Conservation (phyloP, 2,797 vertebrate species). For the Takifugu ocellatus region DNA sequence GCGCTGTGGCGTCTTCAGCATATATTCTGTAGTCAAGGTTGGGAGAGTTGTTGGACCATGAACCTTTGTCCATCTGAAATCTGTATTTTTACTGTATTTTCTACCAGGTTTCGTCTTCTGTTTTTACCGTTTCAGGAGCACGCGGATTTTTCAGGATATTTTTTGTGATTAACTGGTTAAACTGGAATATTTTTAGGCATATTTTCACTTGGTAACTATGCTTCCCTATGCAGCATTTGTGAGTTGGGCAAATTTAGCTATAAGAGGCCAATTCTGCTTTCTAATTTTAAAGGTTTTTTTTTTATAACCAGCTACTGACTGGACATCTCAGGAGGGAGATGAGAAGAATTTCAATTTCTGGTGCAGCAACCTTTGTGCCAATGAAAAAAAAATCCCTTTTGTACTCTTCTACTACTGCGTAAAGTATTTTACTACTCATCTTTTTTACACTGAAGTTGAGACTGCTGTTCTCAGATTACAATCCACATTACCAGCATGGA, state of each 20-base stretch:
- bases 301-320: constrained; percentile 63
- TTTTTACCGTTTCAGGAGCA: too few species aligned
- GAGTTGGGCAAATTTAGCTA: not conserved
- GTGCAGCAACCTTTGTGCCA: constrained; percentile 67
- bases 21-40: too few species aligned
- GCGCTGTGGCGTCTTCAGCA: too few species aligned
- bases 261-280: constrained; percentile 29
- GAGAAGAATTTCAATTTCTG: constrained; percentile 35
- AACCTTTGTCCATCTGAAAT: too few species aligned
- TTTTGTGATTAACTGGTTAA: too few species aligned
- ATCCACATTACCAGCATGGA: constrained; percentile 13
- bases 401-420: constrained; percentile 61
- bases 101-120: too few species aligned
- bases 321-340: constrained; percentile 54
- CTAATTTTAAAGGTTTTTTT: constrained; percentile 33
- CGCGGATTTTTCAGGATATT: too few species aligned
- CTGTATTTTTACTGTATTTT: too few species aligned
- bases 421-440: constrained; percentile 71
- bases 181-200: too few species aligned
- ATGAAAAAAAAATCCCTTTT: constrained; percentile 58
- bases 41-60: too few species aligned
- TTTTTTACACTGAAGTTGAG: constrained; percentile 27
- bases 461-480: constrained; percentile 10
- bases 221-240: too few species aligned
- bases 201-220: too few species aligned